Evolutionary conservation across 2,113 vertebrate species (phyloP), one percentile per base, ranked within the genome.

Genomic region (Suncus etruscus): DNA sequence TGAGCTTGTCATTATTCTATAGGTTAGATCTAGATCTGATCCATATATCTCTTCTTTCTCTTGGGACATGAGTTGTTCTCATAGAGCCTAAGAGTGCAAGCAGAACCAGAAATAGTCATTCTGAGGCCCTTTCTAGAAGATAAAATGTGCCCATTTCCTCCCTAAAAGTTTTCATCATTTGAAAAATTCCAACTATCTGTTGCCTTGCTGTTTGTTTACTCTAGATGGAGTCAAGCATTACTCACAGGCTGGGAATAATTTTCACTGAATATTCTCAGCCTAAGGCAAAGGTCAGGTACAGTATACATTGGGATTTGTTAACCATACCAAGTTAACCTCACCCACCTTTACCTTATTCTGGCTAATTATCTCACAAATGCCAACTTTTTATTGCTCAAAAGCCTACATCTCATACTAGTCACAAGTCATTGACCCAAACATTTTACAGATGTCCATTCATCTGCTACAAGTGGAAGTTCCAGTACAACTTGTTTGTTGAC

Each of bases 81-180:
- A 68, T 25, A 20, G 12, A 73, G 58, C 63, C 58, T 14, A n/a
- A 63, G 70, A 82, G 8, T 4, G 0, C 5, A 65, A 82, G 39
- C n/a, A 61, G 27, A 91, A 73, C 82, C 45, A 93, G 78, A 88
- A 24, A 74, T 63, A 61, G 68, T 45, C 48, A 91, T 29, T 54
- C 39, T 86, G 22, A n/a, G 27, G 39, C 73, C 31, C 16, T 89
- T 83, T 61, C 50, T n/a, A 68, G n/a, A 77, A 68, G n/a, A 77
- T n/a, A 45, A 61, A 16, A 8, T 32, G 75, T 48, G 45, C 70
- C 16, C 2, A 90, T 75, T 82, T 11, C 72, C 87, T 65, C 50
- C 90, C 65, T 84, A 29, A 83, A 84, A 63, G 39, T 69, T 47
- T 48, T 45, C 15, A n/a, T 54, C 47, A 32, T 74, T 47, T 25